Percentiles rank a stretch among this genome's conserved stretches.
Evolutionary conservation across 2,888 invertebrate species (phyloP).

Genomic region (Drosophila atripex): DNA sequence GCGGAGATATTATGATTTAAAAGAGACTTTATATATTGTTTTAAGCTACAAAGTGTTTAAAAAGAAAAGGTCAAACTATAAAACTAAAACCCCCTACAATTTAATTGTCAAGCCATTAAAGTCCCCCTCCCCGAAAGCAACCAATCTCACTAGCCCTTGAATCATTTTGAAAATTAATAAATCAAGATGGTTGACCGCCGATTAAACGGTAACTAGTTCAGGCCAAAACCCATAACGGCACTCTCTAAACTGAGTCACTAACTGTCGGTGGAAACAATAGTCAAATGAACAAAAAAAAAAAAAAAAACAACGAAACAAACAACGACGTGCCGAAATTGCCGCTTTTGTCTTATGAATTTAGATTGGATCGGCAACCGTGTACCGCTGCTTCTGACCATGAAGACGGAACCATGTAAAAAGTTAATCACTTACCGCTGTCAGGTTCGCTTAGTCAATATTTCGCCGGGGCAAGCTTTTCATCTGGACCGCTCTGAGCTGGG

Average conservation of each 20-base stretch:
- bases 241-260: slow-evolving; percentile 63
- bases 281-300: no score
- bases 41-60: no score
- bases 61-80: no score
- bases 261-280: slow-evolving; percentile 6
- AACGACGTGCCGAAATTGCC: slow-evolving; percentile 17
- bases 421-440: slow-evolving; percentile 48
- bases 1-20: neutral
- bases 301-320: slow-evolving; percentile 1
- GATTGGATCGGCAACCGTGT: slow-evolving; percentile 24
- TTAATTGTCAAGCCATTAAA: neutral
- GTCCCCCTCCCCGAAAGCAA: neutral
- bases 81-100: neutral
- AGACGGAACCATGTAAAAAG: slow-evolving; percentile 35
- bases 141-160: neutral
- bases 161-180: slow-evolving; percentile 30
- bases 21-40: no score
- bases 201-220: slow-evolving; percentile 42
- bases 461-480: slow-evolving; percentile 61
- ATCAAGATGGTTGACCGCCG: slow-evolving; percentile 48
- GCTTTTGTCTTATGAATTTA: slow-evolving; percentile 43
- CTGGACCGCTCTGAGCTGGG: slow-evolving; percentile 61
- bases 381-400: slow-evolving; percentile 25
- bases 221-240: slow-evolving; percentile 60
- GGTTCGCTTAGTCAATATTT: slow-evolving; percentile 64